Evolutionary conservation across 1,140 invertebrate genomes (phyloP).

Genomic region (Temnothorax nylanderi): DNA sequence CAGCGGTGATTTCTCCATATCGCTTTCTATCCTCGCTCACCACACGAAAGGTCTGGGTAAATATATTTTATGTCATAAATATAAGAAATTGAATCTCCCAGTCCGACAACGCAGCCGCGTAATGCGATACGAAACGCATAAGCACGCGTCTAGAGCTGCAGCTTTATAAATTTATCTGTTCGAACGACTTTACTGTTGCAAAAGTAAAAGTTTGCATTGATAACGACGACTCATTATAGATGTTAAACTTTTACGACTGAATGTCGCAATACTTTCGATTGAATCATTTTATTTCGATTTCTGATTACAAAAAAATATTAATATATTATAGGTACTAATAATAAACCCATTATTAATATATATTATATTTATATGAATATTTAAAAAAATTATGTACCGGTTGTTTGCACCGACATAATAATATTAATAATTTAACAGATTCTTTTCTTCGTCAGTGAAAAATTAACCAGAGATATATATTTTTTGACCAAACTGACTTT

Average conservation of each 20-base stretch:
- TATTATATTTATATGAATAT: not conserved
- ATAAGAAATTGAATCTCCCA: not conserved
- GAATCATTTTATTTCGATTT: not conserved
- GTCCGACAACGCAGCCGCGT: not conserved
- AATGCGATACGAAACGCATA: not conserved
- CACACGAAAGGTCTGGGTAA: not conserved
- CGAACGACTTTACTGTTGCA: not conserved
- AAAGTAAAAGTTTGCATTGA: slow-evolving; percentile 39
- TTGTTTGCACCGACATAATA: too few species aligned
- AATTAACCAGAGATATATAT: too few species aligned
- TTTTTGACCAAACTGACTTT: too few species aligned
- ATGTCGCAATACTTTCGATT: not conserved
- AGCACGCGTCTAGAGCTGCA: not conserved
- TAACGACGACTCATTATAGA: not conserved
- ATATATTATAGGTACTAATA: not conserved
- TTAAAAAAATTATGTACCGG: too few species aligned
- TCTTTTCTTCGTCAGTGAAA: too few species aligned
- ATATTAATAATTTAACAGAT: not conserved
- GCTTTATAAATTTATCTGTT: not conserved
- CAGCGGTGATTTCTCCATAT: slow-evolving; percentile 36
- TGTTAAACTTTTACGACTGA: not conserved
- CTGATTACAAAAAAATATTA: not conserved
- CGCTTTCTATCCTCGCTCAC: slow-evolving; percentile 37
- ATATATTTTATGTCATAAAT: slow-evolving; percentile 19
- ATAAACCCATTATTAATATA: not conserved